Evolutionary conservation across 2,888 invertebrate genomes (phyloP), one percentile per base, ranked within the genome.

Genomic region (Tetanocera ferruginea): DNA sequence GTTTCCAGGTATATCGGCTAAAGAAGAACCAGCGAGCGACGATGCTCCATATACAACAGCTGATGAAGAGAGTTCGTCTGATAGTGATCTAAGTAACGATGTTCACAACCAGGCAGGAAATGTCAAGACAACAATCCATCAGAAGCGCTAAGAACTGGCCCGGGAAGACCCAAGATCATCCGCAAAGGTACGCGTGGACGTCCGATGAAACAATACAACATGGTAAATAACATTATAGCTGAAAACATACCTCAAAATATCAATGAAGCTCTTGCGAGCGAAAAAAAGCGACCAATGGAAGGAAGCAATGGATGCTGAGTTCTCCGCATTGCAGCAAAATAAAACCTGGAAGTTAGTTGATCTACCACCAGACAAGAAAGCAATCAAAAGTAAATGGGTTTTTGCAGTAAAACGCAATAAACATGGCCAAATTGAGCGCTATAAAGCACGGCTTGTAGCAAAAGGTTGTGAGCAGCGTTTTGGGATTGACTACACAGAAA

Each of bases 241-340:
- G 31, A 31, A 31, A 31, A 31, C 31, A 31, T 31, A 31, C 31
- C 31, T 31, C 31, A 31, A 31, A 31, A 31, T 31, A 31, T 31
- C 31, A 31, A 31, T 31, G 31, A 31, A 52, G 52, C 52, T 52
- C 17, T 52, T 52, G n/a, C 3, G 14, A n/a, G 52, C 14, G 14
- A n/a, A n/a, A 14, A n/a, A 52, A n/a, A n/a, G 52, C 3, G n/a
- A 52, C 52, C 17, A 52, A 52, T 72, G 72, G 60, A 57, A 57
- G 19, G 57, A 28, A 9, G 55, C 72, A 34, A 72, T 72, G 57
- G 57, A 34, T 31, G 19, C 4, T 5, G 60, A 57, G 57, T 19
- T 57, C n/a, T 37, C 37, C 51, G 52, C 74, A 43, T n/a, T 74
- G 52, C 14, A 28, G 43, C 51, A 74, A 11, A 73, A 73, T 37